Evolutionary conservation across 1,140 invertebrate genomes (phyloP).

Genomic region (Anagrus nilaparvatae): DNA sequence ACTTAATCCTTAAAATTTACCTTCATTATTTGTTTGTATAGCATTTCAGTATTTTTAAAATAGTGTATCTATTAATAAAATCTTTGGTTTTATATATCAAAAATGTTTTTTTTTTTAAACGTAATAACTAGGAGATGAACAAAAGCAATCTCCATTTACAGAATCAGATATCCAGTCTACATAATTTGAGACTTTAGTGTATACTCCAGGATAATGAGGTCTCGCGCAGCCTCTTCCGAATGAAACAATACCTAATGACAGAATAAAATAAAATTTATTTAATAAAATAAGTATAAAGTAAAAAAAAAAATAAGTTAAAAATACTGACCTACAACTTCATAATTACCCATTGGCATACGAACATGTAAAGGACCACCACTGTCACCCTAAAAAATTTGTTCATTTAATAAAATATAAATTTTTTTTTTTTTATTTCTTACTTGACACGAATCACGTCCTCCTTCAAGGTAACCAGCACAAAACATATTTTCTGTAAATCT

Average conservation of each 20-base stretch:
- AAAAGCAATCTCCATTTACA: slow-evolving; percentile 47
- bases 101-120: too few relatives aligned
- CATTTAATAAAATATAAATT: slow-evolving; percentile 3
- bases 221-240: slow-evolving; percentile 71
- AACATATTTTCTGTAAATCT: slow-evolving; percentile 65
- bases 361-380: slow-evolving; percentile 47
- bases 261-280: neutral
- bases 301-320: neutral
- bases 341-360: slow-evolving; percentile 33
- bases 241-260: slow-evolving; percentile 51
- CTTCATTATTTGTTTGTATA: neutral
- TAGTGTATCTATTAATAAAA: neutral
- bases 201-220: slow-evolving; percentile 65
- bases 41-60: slow-evolving; percentile 1
- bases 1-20: neutral
- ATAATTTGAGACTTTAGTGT: slow-evolving; percentile 61
- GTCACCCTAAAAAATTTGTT: slow-evolving; percentile 33
- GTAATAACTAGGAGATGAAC: slow-evolving; percentile 37
- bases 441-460: slow-evolving; percentile 63
- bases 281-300: neutral
- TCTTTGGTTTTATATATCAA: slow-evolving; percentile 6
- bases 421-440: slow-evolving; percentile 33
- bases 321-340: slow-evolving; percentile 45
- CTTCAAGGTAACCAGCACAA: slow-evolving; percentile 62
- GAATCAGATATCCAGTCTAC: slow-evolving; percentile 45